phyloP scores from a whole-genome alignment of 2,888 invertebrate genomes.

The Heliconius aoede region DNA sequence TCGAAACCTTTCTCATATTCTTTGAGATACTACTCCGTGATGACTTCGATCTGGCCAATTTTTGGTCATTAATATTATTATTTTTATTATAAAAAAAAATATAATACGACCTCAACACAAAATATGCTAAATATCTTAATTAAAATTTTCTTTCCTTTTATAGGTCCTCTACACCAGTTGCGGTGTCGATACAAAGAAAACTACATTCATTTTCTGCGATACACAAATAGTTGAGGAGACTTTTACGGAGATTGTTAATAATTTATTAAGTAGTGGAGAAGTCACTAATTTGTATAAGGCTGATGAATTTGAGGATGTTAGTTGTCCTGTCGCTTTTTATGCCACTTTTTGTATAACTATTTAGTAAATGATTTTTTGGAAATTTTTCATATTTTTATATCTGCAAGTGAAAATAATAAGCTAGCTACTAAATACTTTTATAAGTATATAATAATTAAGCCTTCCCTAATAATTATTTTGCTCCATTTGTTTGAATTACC shows the following conservation, averaged over 20 bases:
- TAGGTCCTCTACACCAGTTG: constrained; percentile 86
- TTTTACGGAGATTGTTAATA: constrained; percentile 95
- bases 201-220: constrained; percentile 93
- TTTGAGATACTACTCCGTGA: background rate
- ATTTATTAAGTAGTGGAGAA: constrained; percentile 93
- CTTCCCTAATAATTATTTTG: background rate
- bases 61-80: background rate
- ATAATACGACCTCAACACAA: background rate
- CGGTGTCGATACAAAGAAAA: constrained; percentile 89
- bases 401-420: too few species aligned
- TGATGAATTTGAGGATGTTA: constrained; percentile 94
- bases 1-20: too few species aligned
- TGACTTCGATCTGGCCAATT: background rate
- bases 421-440: too few species aligned
- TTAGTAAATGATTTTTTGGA: background rate
- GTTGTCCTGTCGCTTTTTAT: constrained; percentile 43
- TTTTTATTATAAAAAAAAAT: too few species aligned
- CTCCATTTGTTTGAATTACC: background rate
- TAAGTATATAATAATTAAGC: background rate
- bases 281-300: constrained; percentile 93
- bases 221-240: constrained; percentile 92
- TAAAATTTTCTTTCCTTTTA: background rate
- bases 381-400: too few species aligned
- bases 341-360: background rate
- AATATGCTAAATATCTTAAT: background rate